phyloP scores from a whole-genome alignment of 2,113 vertebrate genomes.

The Macquaria australasica region DNA sequence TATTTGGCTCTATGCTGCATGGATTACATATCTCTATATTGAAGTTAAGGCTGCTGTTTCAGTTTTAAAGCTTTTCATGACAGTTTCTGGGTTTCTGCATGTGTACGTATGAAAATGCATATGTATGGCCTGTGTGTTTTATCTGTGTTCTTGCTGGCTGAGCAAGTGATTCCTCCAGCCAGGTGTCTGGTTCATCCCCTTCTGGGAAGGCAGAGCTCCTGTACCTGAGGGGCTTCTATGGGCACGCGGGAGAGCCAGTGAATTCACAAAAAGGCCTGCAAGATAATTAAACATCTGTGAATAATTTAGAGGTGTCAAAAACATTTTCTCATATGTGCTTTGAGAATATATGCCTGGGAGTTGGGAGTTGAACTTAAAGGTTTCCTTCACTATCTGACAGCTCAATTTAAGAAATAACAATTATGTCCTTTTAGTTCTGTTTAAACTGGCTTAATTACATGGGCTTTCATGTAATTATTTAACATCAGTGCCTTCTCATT shows the following conservation, averaged over 20 bases:
- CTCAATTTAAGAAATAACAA: constrained; percentile 12
- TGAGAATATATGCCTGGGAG: neutral
- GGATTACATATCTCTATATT: neutral
- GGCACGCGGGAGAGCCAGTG: constrained; percentile 68
- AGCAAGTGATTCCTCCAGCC: constrained; percentile 64
- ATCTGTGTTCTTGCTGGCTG: constrained; percentile 35
- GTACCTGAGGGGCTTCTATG: constrained; percentile 36
- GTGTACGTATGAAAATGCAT: neutral
- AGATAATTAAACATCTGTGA: constrained; percentile 56
- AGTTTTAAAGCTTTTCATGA: neutral
- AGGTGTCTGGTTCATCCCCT: constrained; percentile 29
- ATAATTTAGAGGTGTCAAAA: constrained; percentile 36
- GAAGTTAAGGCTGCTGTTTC: neutral
- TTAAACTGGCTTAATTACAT: constrained; percentile 40
- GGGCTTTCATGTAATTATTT: constrained; percentile 45
- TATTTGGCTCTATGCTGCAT: neutral
- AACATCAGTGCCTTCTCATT: constrained; percentile 43
- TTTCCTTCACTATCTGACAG: no score
- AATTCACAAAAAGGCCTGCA: constrained; percentile 71
- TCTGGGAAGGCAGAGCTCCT: constrained; percentile 27
- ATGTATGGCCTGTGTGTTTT: neutral
- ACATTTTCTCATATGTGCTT: neutral
- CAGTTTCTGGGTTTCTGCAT: neutral
- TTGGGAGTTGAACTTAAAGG: neutral
- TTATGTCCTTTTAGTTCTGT: constrained; percentile 35